Evolutionary conservation across 2,797 vertebrate species (phyloP).

Genomic region (Myotis myotis): DNA sequence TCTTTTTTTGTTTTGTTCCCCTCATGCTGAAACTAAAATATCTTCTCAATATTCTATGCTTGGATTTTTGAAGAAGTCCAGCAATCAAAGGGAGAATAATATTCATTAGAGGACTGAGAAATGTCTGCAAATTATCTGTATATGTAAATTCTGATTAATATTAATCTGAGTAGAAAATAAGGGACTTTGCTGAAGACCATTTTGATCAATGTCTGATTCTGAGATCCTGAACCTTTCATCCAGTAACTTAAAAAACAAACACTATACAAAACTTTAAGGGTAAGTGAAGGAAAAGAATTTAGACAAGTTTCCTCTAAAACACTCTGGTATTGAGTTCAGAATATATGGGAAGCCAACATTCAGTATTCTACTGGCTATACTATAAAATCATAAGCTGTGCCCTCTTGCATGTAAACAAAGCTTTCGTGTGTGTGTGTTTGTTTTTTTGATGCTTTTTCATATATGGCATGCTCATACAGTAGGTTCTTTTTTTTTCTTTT

Average conservation of each 20-base stretch:
- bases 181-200: not conserved
- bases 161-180: slow-evolving; percentile 48
- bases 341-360: not conserved
- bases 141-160: slow-evolving; percentile 23
- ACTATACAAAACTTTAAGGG: not conserved
- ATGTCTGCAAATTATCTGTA: slow-evolving; percentile 39
- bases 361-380: not conserved
- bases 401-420: not conserved
- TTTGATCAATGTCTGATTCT: slow-evolving; percentile 18
- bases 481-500: not conserved
- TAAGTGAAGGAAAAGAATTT: slow-evolving; percentile 41
- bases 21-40: slow-evolving; percentile 10
- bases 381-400: not conserved
- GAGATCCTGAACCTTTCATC: not conserved
- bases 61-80: slow-evolving; percentile 46
- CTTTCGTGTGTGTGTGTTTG: not conserved
- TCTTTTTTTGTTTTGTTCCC: not conserved
- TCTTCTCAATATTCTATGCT: slow-evolving; percentile 2
- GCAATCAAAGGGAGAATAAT: not conserved
- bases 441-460: not conserved
- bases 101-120: slow-evolving; percentile 21
- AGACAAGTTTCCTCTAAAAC: slow-evolving; percentile 50
- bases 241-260: slow-evolving; percentile 17
- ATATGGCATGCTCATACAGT: not conserved
- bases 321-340: not conserved